Base-by-base conservation (phyloP, 2,113 vertebrate genomes). In the Smithornis capensis region DNA sequence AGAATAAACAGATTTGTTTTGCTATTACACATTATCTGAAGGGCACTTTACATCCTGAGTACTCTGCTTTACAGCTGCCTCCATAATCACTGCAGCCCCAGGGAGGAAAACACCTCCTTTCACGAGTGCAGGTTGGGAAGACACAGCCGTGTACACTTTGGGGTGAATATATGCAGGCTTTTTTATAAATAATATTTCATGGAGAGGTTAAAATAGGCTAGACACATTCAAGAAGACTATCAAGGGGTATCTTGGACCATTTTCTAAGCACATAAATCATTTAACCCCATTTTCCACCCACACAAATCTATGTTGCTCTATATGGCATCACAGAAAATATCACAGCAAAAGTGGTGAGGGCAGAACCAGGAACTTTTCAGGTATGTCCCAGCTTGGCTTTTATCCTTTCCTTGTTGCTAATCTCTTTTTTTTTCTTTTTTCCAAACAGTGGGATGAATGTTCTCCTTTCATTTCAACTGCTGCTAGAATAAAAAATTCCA, bases 21-120 rank as follows among this genome's bases (percentile, higher is more conserved):
- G 78, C 37, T 93, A 86, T 57, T 52, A 81, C 50, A 60, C 82
- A 95, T 96, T 96, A 96, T 94, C 75, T 97, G 96, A 97, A 97
- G 92, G 74, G 94, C 44, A 83, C 91, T 97, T 94, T 92, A 91
- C 56, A 89, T 45, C 86, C 85, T 77, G 83, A 96, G 94, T 81
- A 71, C 79, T 76, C 81, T 80, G 91, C 62, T 90, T 93, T 92
- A 83, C 42, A 93, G 60, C 90, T 83, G 87, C 87, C 90, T 96
- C 82, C 79, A 60, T 63, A 93, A 97, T 90, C 87, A 94, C 29
- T 83, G 83, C 83, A 96, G 88, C 70, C n/a, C 82, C 19, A 27
- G 95, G 94, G 85, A 95, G 60, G 53, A 78, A 86, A 86, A 63
- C 0, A 0, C 24, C 71, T 90, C 57, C 68, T 93, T 95, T 64